A percentile compares a stretch with the other conserved stretches of the same genome.
These are phyloP conservation scores for Lasioglossum vierecki DNA, from an alignment of 2,888 invertebrate species.

Conservation along the genomic window DNA sequence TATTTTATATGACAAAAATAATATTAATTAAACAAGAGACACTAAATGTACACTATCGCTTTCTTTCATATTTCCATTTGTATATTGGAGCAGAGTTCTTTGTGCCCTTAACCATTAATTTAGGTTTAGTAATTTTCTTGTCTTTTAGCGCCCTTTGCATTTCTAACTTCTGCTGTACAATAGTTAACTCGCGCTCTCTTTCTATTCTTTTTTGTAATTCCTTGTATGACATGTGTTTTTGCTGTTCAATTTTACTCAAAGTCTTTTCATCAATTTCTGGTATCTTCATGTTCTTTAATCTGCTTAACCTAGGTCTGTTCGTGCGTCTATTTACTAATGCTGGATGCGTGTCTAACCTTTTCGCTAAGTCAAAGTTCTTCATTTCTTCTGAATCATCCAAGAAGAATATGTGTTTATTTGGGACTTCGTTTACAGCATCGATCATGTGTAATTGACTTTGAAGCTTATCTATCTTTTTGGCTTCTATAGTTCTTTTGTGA, in stretches of 20 bases:
- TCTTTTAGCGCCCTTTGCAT: slow-evolving; percentile 89
- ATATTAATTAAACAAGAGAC: slow-evolving; percentile 21
- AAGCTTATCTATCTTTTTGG: slow-evolving; percentile 90
- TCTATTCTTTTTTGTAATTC: slow-evolving; percentile 91
- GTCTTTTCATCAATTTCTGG: slow-evolving; percentile 86
- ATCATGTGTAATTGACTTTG: slow-evolving; percentile 93
- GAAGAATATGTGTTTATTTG: slow-evolving; percentile 93
- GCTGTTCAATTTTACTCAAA: slow-evolving; percentile 85
- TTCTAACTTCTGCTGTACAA: slow-evolving; percentile 92
- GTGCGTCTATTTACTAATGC: slow-evolving; percentile 88
- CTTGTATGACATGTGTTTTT: slow-evolving; percentile 88
- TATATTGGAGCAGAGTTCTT: slow-evolving; percentile 90
- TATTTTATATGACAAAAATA: background rate
- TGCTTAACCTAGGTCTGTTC: slow-evolving; percentile 88
- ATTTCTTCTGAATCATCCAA: slow-evolving; percentile 87
- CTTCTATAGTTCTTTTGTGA: slow-evolving; percentile 93
- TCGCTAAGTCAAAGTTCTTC: slow-evolving; percentile 88
- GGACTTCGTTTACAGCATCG: slow-evolving; percentile 88
- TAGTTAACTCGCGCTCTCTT: slow-evolving; percentile 90
- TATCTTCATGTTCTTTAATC: slow-evolving; percentile 86
- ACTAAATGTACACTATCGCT: slow-evolving; percentile 86
- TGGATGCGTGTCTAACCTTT: slow-evolving; percentile 91
- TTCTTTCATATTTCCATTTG: slow-evolving; percentile 92
- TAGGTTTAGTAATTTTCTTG: slow-evolving; percentile 87
- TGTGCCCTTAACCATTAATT: slow-evolving; percentile 87